These are phyloP conservation scores for Denticeps clupeoides DNA, from an alignment of 2,797 vertebrate genomes.

Conservation along the genomic window DNA sequence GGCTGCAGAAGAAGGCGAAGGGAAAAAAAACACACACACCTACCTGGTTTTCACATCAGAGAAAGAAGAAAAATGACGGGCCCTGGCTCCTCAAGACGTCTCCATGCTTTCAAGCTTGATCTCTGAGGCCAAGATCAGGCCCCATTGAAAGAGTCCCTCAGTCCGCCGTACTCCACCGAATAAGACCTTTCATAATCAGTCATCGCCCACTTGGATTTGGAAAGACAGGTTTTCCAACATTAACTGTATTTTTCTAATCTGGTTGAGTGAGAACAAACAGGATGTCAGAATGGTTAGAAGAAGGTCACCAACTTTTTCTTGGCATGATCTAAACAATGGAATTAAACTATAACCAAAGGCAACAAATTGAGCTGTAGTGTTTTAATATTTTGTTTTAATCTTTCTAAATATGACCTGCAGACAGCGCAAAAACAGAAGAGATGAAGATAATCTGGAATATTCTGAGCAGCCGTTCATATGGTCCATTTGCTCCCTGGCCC, in stretches of 20 bases:
- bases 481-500: slow-evolving; percentile 13
- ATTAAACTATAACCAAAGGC: too few species aligned
- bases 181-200: slow-evolving; percentile 46
- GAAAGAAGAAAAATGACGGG: slow-evolving; percentile 60
- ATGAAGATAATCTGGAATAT: not conserved
- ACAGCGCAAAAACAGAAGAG: not conserved
- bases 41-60: slow-evolving; percentile 95
- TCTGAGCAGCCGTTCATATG: not conserved
- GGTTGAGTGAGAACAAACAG: slow-evolving; percentile 43
- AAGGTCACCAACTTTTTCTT: not conserved
- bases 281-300: slow-evolving; percentile 16
- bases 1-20: slow-evolving; percentile 34
- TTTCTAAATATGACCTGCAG: not conserved
- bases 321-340: not conserved
- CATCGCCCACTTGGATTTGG: slow-evolving; percentile 29
- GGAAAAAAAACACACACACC: slow-evolving; percentile 21
- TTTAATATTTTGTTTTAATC: not conserved
- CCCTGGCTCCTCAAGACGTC: slow-evolving; percentile 56
- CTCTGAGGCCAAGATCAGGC: slow-evolving; percentile 51
- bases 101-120: slow-evolving; percentile 62
- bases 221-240: slow-evolving; percentile 49
- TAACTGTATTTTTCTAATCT: slow-evolving; percentile 52
- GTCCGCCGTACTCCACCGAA: slow-evolving; percentile 15
- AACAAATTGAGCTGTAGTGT: too few species aligned
- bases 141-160: slow-evolving; percentile 55